phyloP scores from a whole-genome alignment of 2,797 vertebrate species.

The Halcyon smyrnensis region DNA sequence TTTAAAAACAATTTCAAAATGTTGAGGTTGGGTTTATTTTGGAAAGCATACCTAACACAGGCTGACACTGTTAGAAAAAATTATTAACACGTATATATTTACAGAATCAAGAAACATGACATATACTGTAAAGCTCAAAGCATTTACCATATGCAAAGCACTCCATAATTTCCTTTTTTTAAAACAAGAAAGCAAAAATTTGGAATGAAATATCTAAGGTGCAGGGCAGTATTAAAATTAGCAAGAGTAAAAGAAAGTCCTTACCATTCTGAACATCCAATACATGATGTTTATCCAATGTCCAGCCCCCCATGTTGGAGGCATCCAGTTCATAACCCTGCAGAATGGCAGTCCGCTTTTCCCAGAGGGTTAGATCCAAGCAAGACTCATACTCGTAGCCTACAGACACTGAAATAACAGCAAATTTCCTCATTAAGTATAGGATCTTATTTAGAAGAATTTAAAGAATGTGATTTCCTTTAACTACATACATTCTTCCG shows the following conservation, averaged over 20 bases:
- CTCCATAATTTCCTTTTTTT: neutral
- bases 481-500: neutral
- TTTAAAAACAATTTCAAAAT: neutral
- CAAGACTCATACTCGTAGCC: conserved; percentile 98
- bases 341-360: conserved; percentile 91
- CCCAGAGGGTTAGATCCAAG: conserved; percentile 95
- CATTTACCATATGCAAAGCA: neutral
- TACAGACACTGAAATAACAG: conserved; percentile 90
- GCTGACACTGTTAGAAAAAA: neutral
- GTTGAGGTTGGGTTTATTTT: neutral
- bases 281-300: conserved; percentile 93
- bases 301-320: conserved; percentile 97
- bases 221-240: neutral
- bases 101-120: neutral
- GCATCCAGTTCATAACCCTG: conserved; percentile 96
- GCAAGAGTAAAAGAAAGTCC: neutral
- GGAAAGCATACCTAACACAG: neutral
- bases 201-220: neutral
- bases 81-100: neutral
- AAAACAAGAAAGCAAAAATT: neutral
- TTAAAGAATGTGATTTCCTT: neutral
- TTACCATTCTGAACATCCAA: conserved; percentile 95
- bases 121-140: neutral
- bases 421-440: neutral
- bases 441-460: neutral